Percentiles rank a stretch among this genome's conserved stretches.
Conservation (phyloP, 2,797 vertebrate genomes). For the Podarcis lilfordi region DNA sequence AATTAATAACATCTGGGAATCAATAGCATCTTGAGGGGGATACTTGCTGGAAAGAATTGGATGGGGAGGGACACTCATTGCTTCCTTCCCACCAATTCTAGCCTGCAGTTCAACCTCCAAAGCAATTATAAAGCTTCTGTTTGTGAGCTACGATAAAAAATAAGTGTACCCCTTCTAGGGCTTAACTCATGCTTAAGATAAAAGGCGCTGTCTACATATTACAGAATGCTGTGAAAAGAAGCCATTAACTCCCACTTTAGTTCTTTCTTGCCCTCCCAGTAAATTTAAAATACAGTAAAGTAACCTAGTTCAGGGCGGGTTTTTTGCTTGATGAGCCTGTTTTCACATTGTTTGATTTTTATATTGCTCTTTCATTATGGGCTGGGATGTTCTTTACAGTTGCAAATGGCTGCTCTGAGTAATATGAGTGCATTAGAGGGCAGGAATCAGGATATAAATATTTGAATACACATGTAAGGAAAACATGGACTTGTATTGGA, state of each 20-base stretch:
- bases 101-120: background rate
- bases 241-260: background rate
- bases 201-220: background rate
- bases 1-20: background rate
- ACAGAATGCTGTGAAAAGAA: background rate
- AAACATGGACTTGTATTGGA: no score
- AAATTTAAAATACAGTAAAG: no score
- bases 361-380: no score
- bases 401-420: no score
- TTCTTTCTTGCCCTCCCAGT: no score
- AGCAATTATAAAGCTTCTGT: background rate
- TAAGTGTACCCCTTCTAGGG: background rate
- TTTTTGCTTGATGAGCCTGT: no score
- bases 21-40: background rate
- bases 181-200: background rate
- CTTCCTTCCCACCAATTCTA: background rate
- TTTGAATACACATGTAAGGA: no score
- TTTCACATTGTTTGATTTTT: no score
- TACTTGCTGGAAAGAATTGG: background rate
- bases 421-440: no score
- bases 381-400: no score
- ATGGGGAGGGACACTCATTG: background rate
- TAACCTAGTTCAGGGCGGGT: no score
- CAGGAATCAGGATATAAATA: no score
- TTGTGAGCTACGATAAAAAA: background rate